Conservation (phyloP, 2,888 invertebrate genomes). For the Tenthredo mesomela region DNA sequence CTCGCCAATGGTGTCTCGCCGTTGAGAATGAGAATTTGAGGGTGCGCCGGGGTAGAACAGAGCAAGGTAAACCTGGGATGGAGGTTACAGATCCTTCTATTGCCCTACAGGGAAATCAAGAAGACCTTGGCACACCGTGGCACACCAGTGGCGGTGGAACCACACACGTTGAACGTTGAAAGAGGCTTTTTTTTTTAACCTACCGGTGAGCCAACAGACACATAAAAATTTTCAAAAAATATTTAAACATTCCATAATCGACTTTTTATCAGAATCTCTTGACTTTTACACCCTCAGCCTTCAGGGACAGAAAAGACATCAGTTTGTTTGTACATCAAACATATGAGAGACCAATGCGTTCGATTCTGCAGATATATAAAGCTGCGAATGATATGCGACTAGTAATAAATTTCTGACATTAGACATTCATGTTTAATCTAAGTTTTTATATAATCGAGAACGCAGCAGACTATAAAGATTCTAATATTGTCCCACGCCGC, state of each 20-base stretch:
- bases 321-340: not conserved
- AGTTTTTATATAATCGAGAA: not conserved
- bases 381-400: not conserved
- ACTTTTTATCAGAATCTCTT: not conserved
- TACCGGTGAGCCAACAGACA: not conserved
- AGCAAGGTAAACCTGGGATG: constrained; percentile 47
- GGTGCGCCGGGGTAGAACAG: constrained; percentile 32
- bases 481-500: not conserved
- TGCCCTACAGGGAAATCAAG: constrained; percentile 68
- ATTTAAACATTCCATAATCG: not conserved
- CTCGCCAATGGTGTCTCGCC: constrained; percentile 27
- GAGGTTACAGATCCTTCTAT: constrained; percentile 59
- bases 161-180: constrained; percentile 45
- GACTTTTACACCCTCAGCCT: not conserved
- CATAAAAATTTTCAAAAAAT: not conserved
- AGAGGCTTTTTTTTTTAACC: constrained; percentile 10
- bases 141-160: constrained; percentile 23
- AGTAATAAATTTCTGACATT: not conserved
- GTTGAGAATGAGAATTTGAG: constrained; percentile 46
- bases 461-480: not conserved
- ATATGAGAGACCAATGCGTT: not conserved
- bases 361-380: not conserved
- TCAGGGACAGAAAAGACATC: not conserved
- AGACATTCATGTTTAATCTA: not conserved
- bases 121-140: constrained; percentile 38